Conservation (phyloP, 2,113 vertebrate genomes). For the Megaceryle maxima region DNA sequence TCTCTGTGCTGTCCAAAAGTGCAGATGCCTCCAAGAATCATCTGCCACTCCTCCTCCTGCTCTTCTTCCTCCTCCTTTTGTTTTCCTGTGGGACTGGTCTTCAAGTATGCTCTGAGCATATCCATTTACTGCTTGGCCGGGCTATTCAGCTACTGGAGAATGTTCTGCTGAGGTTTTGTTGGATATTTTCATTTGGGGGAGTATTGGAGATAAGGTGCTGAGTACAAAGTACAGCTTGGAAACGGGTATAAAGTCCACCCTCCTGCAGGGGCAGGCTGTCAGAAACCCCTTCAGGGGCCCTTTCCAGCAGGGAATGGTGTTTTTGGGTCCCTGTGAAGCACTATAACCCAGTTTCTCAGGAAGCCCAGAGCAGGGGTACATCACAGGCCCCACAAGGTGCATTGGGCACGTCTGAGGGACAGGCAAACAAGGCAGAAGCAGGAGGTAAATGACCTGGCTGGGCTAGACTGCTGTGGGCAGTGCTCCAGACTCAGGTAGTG, state of each 20-base stretch:
- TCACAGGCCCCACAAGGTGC: fast-evolving
- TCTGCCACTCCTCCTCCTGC: background rate
- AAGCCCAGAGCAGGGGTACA: background rate
- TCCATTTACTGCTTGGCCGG: background rate
- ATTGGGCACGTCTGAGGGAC: background rate
- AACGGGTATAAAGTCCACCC: fast-evolving
- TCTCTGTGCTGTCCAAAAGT: fast-evolving
- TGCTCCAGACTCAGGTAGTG: background rate
- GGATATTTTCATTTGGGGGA: background rate
- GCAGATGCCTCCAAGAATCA: background rate
- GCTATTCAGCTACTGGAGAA: background rate
- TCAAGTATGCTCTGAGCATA: fast-evolving
- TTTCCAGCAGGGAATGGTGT: background rate
- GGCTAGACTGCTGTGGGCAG: background rate
- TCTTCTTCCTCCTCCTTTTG: background rate
- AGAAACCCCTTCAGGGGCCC: background rate
- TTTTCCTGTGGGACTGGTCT: background rate
- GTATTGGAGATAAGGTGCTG: background rate
- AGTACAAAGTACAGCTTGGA: background rate
- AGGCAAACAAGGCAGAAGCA: background rate
- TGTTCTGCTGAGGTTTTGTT: background rate
- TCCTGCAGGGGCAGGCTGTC: background rate
- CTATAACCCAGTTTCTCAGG: background rate
- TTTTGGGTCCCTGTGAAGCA: background rate
- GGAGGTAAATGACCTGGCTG: background rate